Evolutionary conservation across 2,113 vertebrate species (phyloP).

Genomic region (Trematocara nigrifrons): DNA sequence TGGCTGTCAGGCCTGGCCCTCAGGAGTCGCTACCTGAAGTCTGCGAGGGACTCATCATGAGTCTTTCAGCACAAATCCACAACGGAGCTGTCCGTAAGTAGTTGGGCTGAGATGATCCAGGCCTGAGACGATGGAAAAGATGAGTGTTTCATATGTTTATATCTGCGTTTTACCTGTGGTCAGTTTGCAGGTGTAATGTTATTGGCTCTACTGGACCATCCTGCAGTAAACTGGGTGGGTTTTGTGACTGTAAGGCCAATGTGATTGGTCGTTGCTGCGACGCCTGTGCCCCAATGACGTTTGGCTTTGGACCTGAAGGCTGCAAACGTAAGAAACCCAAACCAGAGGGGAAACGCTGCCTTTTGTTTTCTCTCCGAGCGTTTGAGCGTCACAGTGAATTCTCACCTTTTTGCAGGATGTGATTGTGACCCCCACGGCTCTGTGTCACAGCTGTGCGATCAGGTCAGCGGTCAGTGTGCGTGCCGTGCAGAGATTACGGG

Average conservation of each 20-base stretch:
- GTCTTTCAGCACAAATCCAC: conserved; percentile 80
- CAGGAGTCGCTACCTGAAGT: conserved; percentile 51
- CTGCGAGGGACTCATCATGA: conserved; percentile 71
- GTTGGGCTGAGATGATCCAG: not conserved
- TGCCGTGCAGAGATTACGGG: conserved; percentile 70
- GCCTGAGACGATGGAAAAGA: not conserved
- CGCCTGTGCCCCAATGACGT: conserved; percentile 74
- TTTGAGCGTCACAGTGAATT: not conserved
- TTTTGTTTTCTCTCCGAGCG: not conserved
- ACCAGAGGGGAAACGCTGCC: not conserved
- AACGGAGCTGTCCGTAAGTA: conserved; percentile 76
- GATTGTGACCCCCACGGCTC: conserved; percentile 80
- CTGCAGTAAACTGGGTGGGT: conserved; percentile 78
- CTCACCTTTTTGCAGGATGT: conserved; percentile 66
- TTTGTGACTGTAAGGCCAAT: conserved; percentile 78
- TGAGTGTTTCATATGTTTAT: not conserved
- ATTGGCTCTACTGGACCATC: conserved; percentile 62
- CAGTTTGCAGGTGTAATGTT: conserved; percentile 80
- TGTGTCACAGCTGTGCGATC: conserved; percentile 71
- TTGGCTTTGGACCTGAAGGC: conserved; percentile 73
- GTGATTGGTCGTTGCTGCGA: conserved; percentile 82
- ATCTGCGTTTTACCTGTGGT: not conserved
- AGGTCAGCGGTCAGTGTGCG: conserved; percentile 77
- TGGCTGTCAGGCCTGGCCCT: conserved; percentile 57
- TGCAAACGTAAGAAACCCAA: conserved; percentile 71